A percentile compares a stretch with the other conserved stretches of the same genome.
Conservation (phyloP, 2,113 vertebrate species). For the Gymnocephalus cernua region DNA sequence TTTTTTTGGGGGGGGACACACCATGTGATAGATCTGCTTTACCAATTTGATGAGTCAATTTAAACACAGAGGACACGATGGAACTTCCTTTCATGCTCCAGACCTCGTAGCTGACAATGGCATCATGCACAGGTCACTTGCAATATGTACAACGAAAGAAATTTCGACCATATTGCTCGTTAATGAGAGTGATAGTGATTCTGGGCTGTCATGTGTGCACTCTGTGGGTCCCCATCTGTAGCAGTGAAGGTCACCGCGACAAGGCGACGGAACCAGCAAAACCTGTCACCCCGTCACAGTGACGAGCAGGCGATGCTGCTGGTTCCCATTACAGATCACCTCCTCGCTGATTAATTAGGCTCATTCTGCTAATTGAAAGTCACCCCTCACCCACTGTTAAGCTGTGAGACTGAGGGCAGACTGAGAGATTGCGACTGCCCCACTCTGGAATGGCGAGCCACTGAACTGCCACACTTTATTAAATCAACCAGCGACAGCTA, state of each 20-base stretch:
- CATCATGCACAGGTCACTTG: slow-evolving; percentile 58
- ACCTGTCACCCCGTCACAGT: slow-evolving; percentile 63
- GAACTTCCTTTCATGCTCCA: slow-evolving; percentile 22
- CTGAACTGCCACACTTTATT: slow-evolving; percentile 69
- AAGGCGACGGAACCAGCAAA: slow-evolving; percentile 39
- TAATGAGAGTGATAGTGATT: slow-evolving; percentile 68
- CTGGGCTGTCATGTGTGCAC: slow-evolving; percentile 54
- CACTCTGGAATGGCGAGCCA: slow-evolving; percentile 47
- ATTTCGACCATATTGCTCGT: slow-evolving; percentile 59
- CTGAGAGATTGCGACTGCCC: slow-evolving; percentile 45
- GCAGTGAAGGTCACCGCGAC: slow-evolving; percentile 69
- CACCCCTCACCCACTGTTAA: slow-evolving; percentile 72
- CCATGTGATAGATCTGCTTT: slow-evolving; percentile 3
- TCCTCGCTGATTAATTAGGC: slow-evolving; percentile 82
- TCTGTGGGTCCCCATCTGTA: slow-evolving; percentile 52
- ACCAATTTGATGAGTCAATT: slow-evolving; percentile 1
- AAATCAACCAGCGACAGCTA: slow-evolving; percentile 56
- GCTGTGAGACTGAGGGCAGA: slow-evolving; percentile 55
- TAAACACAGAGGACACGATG: neutral
- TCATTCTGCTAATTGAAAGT: slow-evolving; percentile 83
- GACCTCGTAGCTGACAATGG: slow-evolving; percentile 27
- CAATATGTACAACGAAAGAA: slow-evolving; percentile 52
- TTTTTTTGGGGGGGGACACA: neutral
- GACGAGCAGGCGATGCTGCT: slow-evolving; percentile 54
- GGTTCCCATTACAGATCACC: slow-evolving; percentile 73